A percentile compares a stretch with the other conserved stretches of the same genome.
phyloP scores from a whole-genome alignment of 2,888 invertebrate species.

The Torymus texanus region DNA sequence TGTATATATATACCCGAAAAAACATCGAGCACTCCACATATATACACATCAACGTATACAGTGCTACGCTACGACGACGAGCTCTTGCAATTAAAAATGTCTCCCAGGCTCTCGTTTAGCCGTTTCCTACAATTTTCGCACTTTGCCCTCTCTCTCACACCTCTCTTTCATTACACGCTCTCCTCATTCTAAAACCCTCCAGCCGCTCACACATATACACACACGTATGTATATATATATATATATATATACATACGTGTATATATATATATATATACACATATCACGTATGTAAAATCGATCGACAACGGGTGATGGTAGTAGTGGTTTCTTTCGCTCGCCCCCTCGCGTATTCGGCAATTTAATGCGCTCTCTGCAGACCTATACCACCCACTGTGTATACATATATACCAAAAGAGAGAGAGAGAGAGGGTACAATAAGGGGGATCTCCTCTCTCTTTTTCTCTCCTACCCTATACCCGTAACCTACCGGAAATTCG shows the following conservation, averaged over 20 bases:
- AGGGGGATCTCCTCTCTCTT: slow-evolving; percentile 34
- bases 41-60: too few species aligned
- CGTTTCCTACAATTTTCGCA: slow-evolving; percentile 20
- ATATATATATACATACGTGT: too few species aligned
- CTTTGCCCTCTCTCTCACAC: too few species aligned
- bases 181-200: not conserved
- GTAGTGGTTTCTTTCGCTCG: slow-evolving; percentile 15
- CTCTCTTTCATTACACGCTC: slow-evolving; percentile 11
- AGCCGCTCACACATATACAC: not conserved
- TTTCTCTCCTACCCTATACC: not conserved
- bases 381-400: slow-evolving; percentile 1
- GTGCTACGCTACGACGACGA: not conserved
- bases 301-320: slow-evolving; percentile 14
- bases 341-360: slow-evolving; percentile 29
- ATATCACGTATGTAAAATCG: slow-evolving; percentile 53
- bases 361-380: slow-evolving; percentile 37
- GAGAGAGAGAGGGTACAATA: slow-evolving; percentile 21
- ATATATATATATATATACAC: too few species aligned
- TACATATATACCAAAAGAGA: not conserved
- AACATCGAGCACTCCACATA: too few species aligned
- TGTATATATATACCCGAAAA: too few species aligned
- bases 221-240: too few species aligned
- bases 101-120: slow-evolving; percentile 37
- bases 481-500: slow-evolving; percentile 33
- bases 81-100: slow-evolving; percentile 47